Evolutionary conservation across 1,140 invertebrate species (phyloP).

Genomic region (Eurosta solidaginis): DNA sequence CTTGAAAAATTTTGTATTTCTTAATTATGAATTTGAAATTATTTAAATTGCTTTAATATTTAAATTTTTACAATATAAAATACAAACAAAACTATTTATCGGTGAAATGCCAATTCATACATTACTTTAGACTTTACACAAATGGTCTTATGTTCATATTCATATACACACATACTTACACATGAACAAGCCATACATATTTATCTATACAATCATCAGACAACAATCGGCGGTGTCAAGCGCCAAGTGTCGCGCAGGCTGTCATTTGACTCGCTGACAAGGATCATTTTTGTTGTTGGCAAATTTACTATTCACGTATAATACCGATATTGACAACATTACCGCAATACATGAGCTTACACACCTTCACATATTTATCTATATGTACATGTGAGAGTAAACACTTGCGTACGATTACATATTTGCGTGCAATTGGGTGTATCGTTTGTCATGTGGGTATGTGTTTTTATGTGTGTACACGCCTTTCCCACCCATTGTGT

Average conservation of each 20-base stretch:
- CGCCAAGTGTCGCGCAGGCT: neutral
- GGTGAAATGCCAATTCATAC: too few relatives aligned
- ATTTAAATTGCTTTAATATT: too few relatives aligned
- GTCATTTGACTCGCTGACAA: neutral
- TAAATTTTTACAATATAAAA: too few relatives aligned
- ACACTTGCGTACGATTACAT: neutral
- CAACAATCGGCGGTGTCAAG: neutral
- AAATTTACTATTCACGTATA: constrained; percentile 1
- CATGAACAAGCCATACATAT: too few relatives aligned
- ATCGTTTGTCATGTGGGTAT: neutral
- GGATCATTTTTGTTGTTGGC: neutral
- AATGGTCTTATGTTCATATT: neutral
- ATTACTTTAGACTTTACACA: too few relatives aligned
- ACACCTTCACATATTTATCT: neutral
- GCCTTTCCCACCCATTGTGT: too few relatives aligned
- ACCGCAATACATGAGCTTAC: neutral
- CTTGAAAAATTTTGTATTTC: too few relatives aligned
- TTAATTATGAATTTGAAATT: too few relatives aligned
- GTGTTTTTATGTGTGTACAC: neutral
- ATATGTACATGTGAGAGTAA: neutral
- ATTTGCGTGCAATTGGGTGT: neutral
- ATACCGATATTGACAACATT: constrained; percentile 19
- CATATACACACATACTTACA: neutral
- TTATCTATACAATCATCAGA: neutral
- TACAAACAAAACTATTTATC: too few relatives aligned